phyloP scores from a whole-genome alignment of 2,113 vertebrate genomes.

The Eptatretus burgeri region DNA sequence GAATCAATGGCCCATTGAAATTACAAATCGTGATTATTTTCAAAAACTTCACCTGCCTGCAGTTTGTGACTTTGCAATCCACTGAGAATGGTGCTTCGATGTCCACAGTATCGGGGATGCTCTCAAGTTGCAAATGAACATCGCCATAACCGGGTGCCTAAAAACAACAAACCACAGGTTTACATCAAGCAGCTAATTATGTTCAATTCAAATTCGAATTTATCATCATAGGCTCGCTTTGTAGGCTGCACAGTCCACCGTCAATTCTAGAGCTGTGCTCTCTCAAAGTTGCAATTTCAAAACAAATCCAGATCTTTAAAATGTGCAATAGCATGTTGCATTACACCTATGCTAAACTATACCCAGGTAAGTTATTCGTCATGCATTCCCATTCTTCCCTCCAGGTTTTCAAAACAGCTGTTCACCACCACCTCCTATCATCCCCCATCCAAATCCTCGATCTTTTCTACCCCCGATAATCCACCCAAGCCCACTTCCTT shows the following conservation, averaged over 20 bases:
- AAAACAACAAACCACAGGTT: slow-evolving; percentile 6
- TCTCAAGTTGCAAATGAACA: slow-evolving; percentile 63
- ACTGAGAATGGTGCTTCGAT: slow-evolving; percentile 87
- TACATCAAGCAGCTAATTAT: neutral
- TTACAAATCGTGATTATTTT: no score
- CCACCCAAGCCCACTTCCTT: no score
- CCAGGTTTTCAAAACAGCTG: no score
- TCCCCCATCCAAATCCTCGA: no score
- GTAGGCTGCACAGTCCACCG: no score
- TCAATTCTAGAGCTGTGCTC: neutral
- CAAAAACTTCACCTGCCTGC: slow-evolving; percentile 34
- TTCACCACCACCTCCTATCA: no score
- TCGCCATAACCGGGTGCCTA: slow-evolving; percentile 93
- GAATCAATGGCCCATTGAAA: no score
- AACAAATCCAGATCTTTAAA: neutral
- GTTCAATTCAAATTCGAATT: neutral
- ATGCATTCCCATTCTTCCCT: no score
- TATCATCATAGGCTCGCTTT: neutral
- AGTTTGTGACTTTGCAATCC: slow-evolving; percentile 93
- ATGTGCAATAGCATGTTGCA: neutral
- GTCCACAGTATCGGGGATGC: slow-evolving; percentile 74
- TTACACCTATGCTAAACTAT: neutral
- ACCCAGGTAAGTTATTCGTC: no score
- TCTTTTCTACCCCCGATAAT: no score
- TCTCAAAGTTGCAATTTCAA: neutral